Percentiles rank a stretch among this genome's conserved stretches.
These are phyloP conservation scores for Leptinotarsa haldemani DNA, from an alignment of 2,888 invertebrate genomes.

Conservation along the genomic window DNA sequence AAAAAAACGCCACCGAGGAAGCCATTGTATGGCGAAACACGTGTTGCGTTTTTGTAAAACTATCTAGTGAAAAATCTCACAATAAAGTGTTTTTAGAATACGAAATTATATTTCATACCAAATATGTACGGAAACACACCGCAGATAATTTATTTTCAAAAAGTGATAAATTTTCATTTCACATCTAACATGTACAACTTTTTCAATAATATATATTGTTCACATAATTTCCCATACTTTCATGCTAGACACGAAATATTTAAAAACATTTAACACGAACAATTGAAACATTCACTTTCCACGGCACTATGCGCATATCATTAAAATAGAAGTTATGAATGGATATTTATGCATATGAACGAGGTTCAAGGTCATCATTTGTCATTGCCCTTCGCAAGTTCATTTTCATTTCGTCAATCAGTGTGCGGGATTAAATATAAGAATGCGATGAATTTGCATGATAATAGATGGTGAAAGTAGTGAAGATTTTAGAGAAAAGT, in stretches of 20 bases:
- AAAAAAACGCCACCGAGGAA: no score
- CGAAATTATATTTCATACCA: no score
- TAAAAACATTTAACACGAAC: constrained; percentile 27
- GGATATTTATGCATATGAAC: neutral
- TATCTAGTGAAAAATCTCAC: no score
- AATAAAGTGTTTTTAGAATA: no score
- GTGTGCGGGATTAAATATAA: neutral
- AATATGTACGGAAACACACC: neutral
- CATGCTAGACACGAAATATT: constrained; percentile 36
- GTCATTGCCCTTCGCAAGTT: neutral
- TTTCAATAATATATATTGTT: constrained; percentile 26
- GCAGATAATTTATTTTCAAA: neutral
- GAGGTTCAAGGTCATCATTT: constrained; percentile 7
- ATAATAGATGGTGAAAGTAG: no score
- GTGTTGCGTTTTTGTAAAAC: no score
- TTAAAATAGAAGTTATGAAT: constrained; percentile 21
- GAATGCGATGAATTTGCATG: no score
- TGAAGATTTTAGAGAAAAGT: no score
- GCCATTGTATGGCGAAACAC: no score
- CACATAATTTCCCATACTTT: constrained; percentile 38
- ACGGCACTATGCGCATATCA: constrained; percentile 6
- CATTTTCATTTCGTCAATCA: constrained; percentile 1
- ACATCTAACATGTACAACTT: constrained; percentile 25
- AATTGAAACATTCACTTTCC: constrained; percentile 33
- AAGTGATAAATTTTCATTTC: constrained; percentile 2